A percentile compares a stretch with the other conserved stretches of the same genome.
phyloP scores from a whole-genome alignment of 2,888 invertebrate species.

The Horisme vitalbata region DNA sequence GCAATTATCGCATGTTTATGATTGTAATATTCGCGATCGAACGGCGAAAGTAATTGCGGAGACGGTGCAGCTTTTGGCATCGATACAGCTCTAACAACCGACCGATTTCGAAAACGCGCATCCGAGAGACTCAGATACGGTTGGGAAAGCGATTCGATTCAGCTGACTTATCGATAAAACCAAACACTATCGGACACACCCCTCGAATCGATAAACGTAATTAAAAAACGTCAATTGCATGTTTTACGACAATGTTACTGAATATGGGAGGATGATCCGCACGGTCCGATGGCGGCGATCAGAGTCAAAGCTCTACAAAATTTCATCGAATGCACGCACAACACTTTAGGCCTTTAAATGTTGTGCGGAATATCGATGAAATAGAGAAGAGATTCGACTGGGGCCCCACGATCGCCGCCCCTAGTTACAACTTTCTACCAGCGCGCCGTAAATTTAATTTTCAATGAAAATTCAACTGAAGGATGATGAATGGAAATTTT shows the following conservation, averaged over 20 bases:
- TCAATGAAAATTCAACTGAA: conserved; percentile 37
- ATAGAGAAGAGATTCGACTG: conserved; percentile 62
- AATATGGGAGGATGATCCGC: conserved; percentile 62
- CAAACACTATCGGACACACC: conserved; percentile 78
- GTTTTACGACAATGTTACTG: conserved; percentile 56
- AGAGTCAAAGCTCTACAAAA: conserved; percentile 64
- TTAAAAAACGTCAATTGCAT: conserved; percentile 60
- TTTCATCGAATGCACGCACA: conserved; percentile 69
- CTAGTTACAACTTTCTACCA: conserved; percentile 54
- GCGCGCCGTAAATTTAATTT: conserved; percentile 54
- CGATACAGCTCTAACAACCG: conserved; percentile 62
- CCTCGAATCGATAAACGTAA: conserved; percentile 54
- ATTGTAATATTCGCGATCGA: conserved; percentile 61
- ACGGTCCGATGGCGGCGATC: conserved; percentile 68
- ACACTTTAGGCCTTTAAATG: conserved; percentile 79
- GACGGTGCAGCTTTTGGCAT: conserved; percentile 68
- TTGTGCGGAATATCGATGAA: conserved; percentile 65
- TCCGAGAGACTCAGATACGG: conserved; percentile 33
- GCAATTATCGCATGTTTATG: conserved; percentile 69
- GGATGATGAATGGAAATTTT: conserved; percentile 15
- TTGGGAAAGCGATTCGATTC: conserved; percentile 44
- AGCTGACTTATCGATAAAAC: conserved; percentile 57
- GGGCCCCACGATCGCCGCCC: conserved; percentile 75
- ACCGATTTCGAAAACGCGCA: conserved; percentile 51
- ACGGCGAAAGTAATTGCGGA: conserved; percentile 66